Percentiles rank a stretch among this genome's conserved stretches.
phyloP scores from a whole-genome alignment of 2,113 vertebrate species.

The Cyanistes caeruleus region DNA sequence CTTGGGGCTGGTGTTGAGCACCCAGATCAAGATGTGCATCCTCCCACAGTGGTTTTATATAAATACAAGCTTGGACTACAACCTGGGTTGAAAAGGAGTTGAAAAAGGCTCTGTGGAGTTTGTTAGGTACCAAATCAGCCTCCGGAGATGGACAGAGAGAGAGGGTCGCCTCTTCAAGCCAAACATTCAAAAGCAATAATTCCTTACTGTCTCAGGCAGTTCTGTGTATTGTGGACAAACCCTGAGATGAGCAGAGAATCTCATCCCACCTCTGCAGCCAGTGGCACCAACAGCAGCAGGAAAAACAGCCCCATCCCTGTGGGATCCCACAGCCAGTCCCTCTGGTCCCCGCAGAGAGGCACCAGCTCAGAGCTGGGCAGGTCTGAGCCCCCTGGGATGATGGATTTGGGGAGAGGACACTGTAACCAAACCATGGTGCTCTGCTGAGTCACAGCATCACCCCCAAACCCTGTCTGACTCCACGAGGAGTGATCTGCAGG shows the following conservation, averaged over 20 bases:
- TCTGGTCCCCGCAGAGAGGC: accelerated
- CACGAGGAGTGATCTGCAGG: not conserved
- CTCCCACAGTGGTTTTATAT: not conserved
- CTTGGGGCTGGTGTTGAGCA: not conserved
- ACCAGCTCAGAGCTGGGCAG: not conserved
- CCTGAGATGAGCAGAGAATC: not conserved
- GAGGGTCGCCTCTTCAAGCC: not conserved
- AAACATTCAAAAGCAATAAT: not conserved
- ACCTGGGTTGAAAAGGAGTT: not conserved
- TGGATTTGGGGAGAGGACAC: not conserved
- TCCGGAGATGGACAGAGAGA: not conserved
- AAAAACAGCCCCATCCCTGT: not conserved
- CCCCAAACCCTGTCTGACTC: not conserved
- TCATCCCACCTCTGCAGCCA: not conserved
- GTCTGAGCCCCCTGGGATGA: not conserved
- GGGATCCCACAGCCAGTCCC: not conserved
- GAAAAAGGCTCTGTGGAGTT: not conserved
- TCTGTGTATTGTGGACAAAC: not conserved
- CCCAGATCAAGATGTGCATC: not conserved
- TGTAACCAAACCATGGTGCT: accelerated
- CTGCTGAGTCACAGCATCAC: not conserved
- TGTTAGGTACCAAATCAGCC: not conserved
- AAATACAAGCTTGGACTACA: not conserved
- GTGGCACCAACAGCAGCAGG: accelerated
- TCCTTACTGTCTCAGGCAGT: not conserved